Evolutionary conservation across 2,888 invertebrate genomes (phyloP).

Genomic region (Chrysotoxum bicinctum): DNA sequence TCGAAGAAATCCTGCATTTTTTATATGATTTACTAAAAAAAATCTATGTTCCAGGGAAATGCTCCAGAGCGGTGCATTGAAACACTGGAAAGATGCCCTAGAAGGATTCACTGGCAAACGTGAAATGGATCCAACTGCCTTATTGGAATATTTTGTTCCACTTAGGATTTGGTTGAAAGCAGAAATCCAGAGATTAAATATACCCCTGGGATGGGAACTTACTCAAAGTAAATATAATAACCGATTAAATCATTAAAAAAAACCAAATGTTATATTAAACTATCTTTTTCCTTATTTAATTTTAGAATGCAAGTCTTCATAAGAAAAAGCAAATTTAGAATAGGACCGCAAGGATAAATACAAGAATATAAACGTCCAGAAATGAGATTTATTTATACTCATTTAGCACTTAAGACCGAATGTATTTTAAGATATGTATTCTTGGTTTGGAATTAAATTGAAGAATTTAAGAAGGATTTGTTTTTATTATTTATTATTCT

Average conservation of each 20-base stretch:
- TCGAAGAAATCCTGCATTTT: too few species aligned
- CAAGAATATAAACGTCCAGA: slow-evolving; percentile 9
- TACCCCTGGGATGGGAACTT: slow-evolving; percentile 84
- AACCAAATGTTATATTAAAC: neutral
- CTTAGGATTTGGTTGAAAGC: slow-evolving; percentile 87
- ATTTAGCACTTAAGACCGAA: slow-evolving; percentile 30
- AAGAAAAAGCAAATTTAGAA: neutral
- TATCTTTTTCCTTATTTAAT: neutral
- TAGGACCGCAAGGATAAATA: neutral
- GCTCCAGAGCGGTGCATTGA: slow-evolving; percentile 87
- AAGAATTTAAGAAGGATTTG: neutral
- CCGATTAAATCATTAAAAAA: too few species aligned
- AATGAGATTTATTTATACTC: slow-evolving; percentile 4
- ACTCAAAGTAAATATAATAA: slow-evolving; percentile 77
- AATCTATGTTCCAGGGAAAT: slow-evolving; percentile 82
- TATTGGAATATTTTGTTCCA: slow-evolving; percentile 91
- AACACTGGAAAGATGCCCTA: slow-evolving; percentile 91
- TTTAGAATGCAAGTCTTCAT: slow-evolving; percentile 55
- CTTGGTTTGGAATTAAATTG: slow-evolving; percentile 1
- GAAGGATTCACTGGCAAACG: slow-evolving; percentile 89
- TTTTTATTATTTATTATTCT: neutral
- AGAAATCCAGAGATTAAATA: slow-evolving; percentile 87
- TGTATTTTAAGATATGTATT: slow-evolving; percentile 30
- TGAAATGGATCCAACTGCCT: slow-evolving; percentile 88
- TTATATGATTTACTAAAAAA: too few species aligned